Base-by-base conservation (phyloP, 2,797 vertebrate genomes). In the Myotis findleyi region DNA sequence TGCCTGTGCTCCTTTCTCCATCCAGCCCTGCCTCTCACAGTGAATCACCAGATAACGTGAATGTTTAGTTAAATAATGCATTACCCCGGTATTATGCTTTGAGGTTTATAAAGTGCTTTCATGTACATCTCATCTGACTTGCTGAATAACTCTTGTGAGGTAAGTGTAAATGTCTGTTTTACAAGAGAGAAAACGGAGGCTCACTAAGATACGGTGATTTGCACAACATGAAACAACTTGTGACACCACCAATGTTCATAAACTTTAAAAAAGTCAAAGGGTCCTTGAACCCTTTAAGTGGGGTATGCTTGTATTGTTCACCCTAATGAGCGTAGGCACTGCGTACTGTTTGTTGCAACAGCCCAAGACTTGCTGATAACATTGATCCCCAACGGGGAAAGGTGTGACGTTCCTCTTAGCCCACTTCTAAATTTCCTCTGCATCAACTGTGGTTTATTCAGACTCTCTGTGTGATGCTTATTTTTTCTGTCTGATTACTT, bases 61-160 rank as follows among this genome's bases (percentile, higher is more conserved):
- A 44, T 33, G 13, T 76, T 92, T 89, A 87, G 16, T 81, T 95
- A 89, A 90, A 69, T 55, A 89, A 79, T 81, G 30, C 51, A 84
- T 87, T 86, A 30, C 49, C 38, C 5, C 64, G 20, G 18, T 47
- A 25, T 76, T 57, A 30, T 44, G 27, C 53, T 93, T 91, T 64
- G 66, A 87, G 51, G 38, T 91, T 79, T 85, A 36, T 85, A 62
- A 96, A 89, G 62, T 89, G 27, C n/a, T 92, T 95, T 93, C 38
- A 53, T 36, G 62, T 94, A 8, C 27, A 79, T 92, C 23, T 51
- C 55, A 91, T 81, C 86, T 94, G 86, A 68, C 86, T 89, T 91
- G 72, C 12, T 47, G 59, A 87, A 57, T 68, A 66, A 64, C 25
- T 66, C 44, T 47, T 47, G 4, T 71, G 44, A 91, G n/a, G 41